A percentile compares a stretch with the other conserved stretches of the same genome.
These are phyloP conservation scores for Scaptomyza polygonia DNA, from an alignment of 2,888 invertebrate species.

Conservation along the genomic window DNA sequence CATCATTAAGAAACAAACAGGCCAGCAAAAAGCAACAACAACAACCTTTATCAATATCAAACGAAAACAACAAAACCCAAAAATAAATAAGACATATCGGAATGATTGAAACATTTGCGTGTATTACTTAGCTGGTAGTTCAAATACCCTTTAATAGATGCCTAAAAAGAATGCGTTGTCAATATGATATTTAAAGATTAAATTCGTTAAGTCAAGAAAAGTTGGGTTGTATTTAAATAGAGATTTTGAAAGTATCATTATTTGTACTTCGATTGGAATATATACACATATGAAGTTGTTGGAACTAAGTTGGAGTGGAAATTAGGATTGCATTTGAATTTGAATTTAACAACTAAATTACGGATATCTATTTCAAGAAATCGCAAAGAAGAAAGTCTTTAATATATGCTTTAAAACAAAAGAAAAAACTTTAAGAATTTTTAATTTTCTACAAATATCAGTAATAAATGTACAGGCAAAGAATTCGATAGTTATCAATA, in stretches of 20 bases:
- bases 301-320: no score
- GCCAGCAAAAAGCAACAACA: slow-evolving; percentile 46
- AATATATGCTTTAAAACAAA: no score
- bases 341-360: no score
- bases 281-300: no score
- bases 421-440: no score
- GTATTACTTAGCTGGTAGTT: not conserved
- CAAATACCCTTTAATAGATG: not conserved
- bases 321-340: no score
- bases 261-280: not conserved
- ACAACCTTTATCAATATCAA: slow-evolving; percentile 68
- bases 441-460: no score
- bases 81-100: slow-evolving; percentile 3
- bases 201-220: not conserved
- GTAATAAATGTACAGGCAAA: no score
- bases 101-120: slow-evolving; percentile 1
- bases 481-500: no score
- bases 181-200: not conserved
- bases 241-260: not conserved
- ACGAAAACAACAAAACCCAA: slow-evolving; percentile 16
- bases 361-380: no score
- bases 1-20: slow-evolving; percentile 65
- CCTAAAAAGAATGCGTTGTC: not conserved
- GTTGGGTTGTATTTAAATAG: not conserved
- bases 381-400: no score